Evolutionary conservation across 2,113 vertebrate species (phyloP).

Genomic region (Indicator maculatus): DNA sequence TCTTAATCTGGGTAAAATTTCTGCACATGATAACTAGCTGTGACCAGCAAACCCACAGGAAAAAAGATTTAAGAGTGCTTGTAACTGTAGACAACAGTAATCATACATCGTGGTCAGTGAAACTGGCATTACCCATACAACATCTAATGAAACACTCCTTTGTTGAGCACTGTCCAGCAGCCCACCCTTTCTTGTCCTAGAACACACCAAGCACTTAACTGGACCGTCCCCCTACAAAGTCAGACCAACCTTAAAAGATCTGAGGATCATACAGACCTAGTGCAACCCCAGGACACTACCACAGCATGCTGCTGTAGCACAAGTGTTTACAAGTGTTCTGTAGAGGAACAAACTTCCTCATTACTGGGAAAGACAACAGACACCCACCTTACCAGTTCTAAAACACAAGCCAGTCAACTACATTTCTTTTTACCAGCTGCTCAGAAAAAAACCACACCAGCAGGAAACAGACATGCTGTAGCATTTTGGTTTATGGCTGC

Average conservation of each 20-base stretch:
- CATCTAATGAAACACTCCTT: not conserved
- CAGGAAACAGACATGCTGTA: not conserved
- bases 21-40: not conserved
- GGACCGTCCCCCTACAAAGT: too few relatives aligned
- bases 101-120: not conserved
- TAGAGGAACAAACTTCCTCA: not conserved
- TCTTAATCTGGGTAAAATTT: not conserved
- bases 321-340: not conserved
- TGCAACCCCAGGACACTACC: not conserved
- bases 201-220: not conserved
- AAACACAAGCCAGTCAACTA: not conserved
- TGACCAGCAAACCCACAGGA: not conserved
- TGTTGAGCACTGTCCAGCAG: too few relatives aligned
- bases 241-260: not conserved
- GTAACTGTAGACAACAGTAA: not conserved
- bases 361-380: not conserved
- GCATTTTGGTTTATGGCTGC: not conserved
- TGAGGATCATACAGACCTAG: not conserved
- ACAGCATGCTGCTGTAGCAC: not conserved
- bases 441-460: not conserved
- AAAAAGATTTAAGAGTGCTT: not conserved
- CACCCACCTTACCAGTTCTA: not conserved
- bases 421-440: not conserved
- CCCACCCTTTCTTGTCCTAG: too few relatives aligned
- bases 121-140: not conserved